Conservation (phyloP, 1,140 invertebrate species). For the Brachionus paranguensis region DNA sequence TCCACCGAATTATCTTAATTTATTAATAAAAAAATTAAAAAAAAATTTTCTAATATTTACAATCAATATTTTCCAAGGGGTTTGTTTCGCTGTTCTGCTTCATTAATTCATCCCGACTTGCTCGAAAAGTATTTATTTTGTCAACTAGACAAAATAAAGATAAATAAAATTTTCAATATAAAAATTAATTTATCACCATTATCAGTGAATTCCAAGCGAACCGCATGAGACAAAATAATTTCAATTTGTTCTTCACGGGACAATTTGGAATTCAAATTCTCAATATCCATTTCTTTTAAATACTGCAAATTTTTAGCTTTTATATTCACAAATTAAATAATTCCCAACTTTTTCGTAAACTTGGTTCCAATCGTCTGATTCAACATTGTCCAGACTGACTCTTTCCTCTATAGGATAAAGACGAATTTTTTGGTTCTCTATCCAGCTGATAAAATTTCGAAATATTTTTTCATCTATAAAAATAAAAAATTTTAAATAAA, state of each 20-base stretch:
- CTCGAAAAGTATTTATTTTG: slow-evolving; percentile 66
- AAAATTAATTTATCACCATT: slow-evolving; percentile 61
- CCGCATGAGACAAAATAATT: slow-evolving; percentile 76
- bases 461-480: slow-evolving; percentile 69
- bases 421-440: slow-evolving; percentile 88
- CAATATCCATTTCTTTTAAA: slow-evolving; percentile 65
- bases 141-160: slow-evolving; percentile 57
- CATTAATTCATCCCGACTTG: slow-evolving; percentile 56
- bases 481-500: slow-evolving; percentile 6
- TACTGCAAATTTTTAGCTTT: slow-evolving; percentile 59
- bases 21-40: not conserved
- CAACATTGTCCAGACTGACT: slow-evolving; percentile 64
- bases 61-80: slow-evolving; percentile 75
- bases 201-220: slow-evolving; percentile 74
- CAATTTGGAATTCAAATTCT: slow-evolving; percentile 57
- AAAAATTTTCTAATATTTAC: slow-evolving; percentile 60
- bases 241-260: slow-evolving; percentile 65
- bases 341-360: slow-evolving; percentile 59
- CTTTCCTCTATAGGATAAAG: slow-evolving; percentile 78
- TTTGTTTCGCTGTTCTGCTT: slow-evolving; percentile 63
- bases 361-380: slow-evolving; percentile 65
- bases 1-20: not conserved
- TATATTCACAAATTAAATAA: not conserved
- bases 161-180: not conserved
- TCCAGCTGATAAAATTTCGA: slow-evolving; percentile 73